Base-by-base conservation (phyloP, 2,113 vertebrate species). In the Serinus canaria region DNA sequence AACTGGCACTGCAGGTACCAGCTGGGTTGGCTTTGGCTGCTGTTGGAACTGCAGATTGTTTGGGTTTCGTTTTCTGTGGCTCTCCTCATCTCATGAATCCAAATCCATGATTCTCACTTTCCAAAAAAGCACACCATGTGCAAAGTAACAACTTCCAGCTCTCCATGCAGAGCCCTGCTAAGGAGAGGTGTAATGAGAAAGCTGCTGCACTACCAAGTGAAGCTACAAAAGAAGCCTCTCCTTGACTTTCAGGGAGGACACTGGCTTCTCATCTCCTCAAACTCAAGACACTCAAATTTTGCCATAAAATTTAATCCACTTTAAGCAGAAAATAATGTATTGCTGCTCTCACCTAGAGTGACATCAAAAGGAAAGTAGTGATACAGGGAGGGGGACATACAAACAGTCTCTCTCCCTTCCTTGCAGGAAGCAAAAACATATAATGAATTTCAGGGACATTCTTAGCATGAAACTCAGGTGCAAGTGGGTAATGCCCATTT, bases 381-480 rank as follows among this genome's bases (percentile, higher is more conserved):
- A 80, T 35, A 23, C 0, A 0, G 17, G 15, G 30, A 92, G 8
- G 5, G 31, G 7, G 2, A 58, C 0, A 1, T 7, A 70, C 10
- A 24, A 13, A 37, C 31, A 49, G 7, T n/a, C 23, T 44, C 24
- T 52, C 44, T 79, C 44, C 21, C 20, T 35, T 79, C 52, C 49
- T 58, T 59, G 21, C 16, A 67, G 28, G 30, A 92, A 73, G 50
- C 1, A 27, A 76, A 67, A 95, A 47, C 30, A 86, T 64, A 9
- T 55, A 58, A 86, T 31, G 18, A 21, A n/a, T 74, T 95, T 88
- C 80, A 85, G 64, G 24, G 17, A 49, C 37, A 53, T 46, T 46
- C 55, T 58, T 12, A 75, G 49, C 47, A 44, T 7, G 33, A 44
- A 80, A 64, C 24, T 37, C 37, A 63, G 47, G 50, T 17, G 25